Conservation (phyloP, 2,888 invertebrate genomes). For the Acrobasis consociella region DNA sequence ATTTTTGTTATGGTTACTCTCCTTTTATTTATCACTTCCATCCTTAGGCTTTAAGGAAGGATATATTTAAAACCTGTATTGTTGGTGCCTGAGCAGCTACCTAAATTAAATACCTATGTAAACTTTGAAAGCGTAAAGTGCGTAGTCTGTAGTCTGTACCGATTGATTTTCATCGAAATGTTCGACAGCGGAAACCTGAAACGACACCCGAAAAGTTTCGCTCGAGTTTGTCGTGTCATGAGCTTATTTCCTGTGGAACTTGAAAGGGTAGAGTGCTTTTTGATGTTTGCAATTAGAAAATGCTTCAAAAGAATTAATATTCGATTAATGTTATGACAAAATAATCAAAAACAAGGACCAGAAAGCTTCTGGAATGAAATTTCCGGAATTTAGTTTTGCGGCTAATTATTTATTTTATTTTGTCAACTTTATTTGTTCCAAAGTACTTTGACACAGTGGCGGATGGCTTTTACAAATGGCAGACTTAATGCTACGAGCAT, state of each 20-base stretch:
- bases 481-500: too few species aligned
- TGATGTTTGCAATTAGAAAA: neutral
- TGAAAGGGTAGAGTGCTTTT: neutral
- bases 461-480: too few species aligned
- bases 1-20: too few species aligned
- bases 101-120: too few species aligned
- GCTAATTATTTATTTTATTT: too few species aligned
- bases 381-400: neutral
- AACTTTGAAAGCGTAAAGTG: neutral
- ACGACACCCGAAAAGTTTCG: neutral
- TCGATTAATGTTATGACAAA: neutral
- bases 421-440: too few species aligned
- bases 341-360: neutral
- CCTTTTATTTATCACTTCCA: too few species aligned
- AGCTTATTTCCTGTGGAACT: slow-evolving; percentile 1
- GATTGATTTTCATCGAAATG: neutral
- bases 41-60: too few species aligned
- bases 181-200: neutral
- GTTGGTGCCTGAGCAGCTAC: too few species aligned
- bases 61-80: too few species aligned
- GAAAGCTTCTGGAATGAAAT: neutral
- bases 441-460: too few species aligned
- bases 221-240: neutral
- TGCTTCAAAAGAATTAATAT: neutral
- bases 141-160: neutral